A percentile compares a stretch with the other conserved stretches of the same genome.
phyloP scores from a whole-genome alignment of 2,113 vertebrate genomes.

The Hemibagrus wyckioides region DNA sequence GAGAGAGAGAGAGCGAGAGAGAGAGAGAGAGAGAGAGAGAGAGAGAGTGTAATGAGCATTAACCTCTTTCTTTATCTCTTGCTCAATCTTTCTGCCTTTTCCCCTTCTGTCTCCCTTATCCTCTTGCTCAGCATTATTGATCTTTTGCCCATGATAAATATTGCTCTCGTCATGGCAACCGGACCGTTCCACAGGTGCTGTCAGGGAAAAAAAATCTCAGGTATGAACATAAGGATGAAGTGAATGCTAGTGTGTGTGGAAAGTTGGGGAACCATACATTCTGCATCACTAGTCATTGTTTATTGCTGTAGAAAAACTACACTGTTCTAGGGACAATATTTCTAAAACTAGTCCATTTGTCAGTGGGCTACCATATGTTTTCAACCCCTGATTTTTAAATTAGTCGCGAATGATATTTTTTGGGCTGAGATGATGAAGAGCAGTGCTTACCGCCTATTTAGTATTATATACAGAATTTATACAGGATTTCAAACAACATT shows the following conservation, averaged over 20 bases:
- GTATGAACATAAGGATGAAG: background rate
- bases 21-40: background rate
- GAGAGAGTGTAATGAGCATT: background rate
- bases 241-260: background rate
- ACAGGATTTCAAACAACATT: background rate
- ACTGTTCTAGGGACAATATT: background rate
- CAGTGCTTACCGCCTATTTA: background rate
- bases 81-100: background rate
- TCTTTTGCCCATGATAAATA: slow-evolving; percentile 12
- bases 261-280: slow-evolving; percentile 1
- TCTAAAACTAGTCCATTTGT: background rate
- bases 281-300: background rate
- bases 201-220: background rate
- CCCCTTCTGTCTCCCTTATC: background rate
- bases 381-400: background rate
- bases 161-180: slow-evolving; percentile 1
- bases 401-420: too few species aligned
- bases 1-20: background rate
- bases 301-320: background rate
- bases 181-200: background rate
- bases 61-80: background rate
- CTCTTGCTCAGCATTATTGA: background rate
- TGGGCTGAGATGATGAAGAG: too few species aligned
- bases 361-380: background rate
- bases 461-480: background rate